phyloP scores from a whole-genome alignment of 2,888 invertebrate species.

The Notodonta dromedarius region DNA sequence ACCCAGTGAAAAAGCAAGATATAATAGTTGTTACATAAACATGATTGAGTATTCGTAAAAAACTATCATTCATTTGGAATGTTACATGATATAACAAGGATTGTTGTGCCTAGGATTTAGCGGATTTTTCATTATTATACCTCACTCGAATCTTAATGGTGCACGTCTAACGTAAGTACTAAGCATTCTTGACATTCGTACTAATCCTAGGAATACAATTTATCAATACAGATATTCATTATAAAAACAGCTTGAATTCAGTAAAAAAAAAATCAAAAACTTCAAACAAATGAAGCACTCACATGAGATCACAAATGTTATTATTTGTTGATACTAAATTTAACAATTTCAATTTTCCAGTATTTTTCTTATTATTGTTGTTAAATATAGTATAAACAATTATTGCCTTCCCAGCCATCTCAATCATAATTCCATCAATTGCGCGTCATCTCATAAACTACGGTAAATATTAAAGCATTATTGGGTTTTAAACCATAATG shows the following conservation, averaged over 20 bases:
- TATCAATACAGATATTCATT: constrained; percentile 12
- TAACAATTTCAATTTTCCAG: not conserved
- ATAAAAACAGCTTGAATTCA: constrained; percentile 18
- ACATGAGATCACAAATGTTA: constrained; percentile 25
- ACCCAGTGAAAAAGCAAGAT: constrained; percentile 31
- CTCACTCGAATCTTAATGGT: too few relatives aligned
- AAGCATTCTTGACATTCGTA: too few relatives aligned
- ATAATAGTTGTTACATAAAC: constrained; percentile 15
- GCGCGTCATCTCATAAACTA: not conserved
- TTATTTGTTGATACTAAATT: not conserved
- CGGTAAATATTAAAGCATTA: constrained; percentile 23
- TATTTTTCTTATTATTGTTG: not conserved
- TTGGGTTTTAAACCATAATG: constrained; percentile 23
- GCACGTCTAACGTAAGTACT: too few relatives aligned
- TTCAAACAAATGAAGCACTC: constrained; percentile 11
- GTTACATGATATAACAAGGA: constrained; percentile 14
- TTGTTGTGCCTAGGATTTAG: too few relatives aligned
- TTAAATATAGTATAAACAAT: not conserved
- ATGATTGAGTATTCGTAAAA: constrained; percentile 19
- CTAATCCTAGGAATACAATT: not conserved
- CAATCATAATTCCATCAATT: not conserved
- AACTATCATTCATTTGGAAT: constrained; percentile 31
- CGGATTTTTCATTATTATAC: too few relatives aligned
- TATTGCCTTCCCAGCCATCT: not conserved
- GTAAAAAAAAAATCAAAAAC: constrained; percentile 27